Evolutionary conservation across 2,888 invertebrate genomes (phyloP).

Genomic region (Zaprionus obscuricornis): DNA sequence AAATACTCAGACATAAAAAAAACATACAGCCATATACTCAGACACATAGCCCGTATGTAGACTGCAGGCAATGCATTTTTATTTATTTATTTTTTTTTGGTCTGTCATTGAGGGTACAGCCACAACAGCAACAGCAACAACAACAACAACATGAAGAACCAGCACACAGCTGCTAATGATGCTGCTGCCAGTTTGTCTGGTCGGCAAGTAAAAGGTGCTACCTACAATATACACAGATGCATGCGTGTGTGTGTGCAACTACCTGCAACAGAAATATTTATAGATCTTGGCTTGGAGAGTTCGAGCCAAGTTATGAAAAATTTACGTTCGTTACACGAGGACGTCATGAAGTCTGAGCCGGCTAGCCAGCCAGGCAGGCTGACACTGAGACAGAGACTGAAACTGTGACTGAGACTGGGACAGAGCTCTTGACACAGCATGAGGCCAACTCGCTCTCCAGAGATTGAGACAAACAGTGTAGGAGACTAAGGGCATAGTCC

Average conservation of each 20-base stretch:
- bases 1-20: no score
- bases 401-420: neutral
- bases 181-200: conserved; percentile 79
- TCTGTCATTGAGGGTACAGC: conserved; percentile 47
- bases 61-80: conserved; percentile 5
- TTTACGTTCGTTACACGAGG: conserved; percentile 72
- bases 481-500: neutral
- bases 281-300: conserved; percentile 59
- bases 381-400: conserved; percentile 19
- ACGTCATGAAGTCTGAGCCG: conserved; percentile 74
- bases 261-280: conserved; percentile 59
- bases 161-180: conserved; percentile 64
- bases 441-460: conserved; percentile 42
- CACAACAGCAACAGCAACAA: conserved; percentile 2
- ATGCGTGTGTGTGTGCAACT: conserved; percentile 21
- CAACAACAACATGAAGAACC: conserved; percentile 10
- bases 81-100: conserved; percentile 17
- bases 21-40: neutral
- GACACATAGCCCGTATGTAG: conserved; percentile 12
- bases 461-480: neutral
- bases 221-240: conserved; percentile 34
- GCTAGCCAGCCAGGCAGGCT: conserved; percentile 32
- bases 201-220: conserved; percentile 47
- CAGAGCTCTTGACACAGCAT: conserved; percentile 64
- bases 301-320: conserved; percentile 63